phyloP scores from a whole-genome alignment of 2,888 invertebrate genomes.

The Cosmorhoe ocellata region DNA sequence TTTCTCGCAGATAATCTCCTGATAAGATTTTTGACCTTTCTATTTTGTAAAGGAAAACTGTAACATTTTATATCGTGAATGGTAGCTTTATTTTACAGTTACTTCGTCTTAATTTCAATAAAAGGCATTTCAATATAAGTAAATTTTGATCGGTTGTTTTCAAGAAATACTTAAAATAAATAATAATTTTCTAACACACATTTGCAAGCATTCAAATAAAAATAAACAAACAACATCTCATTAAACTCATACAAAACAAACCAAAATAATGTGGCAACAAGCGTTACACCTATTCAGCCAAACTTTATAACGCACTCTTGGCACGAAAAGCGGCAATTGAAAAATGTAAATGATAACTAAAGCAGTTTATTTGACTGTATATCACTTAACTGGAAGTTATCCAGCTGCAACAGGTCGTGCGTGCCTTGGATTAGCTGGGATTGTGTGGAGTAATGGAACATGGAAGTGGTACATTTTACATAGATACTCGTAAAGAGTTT shows the following conservation, averaged over 20 bases:
- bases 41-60: no score
- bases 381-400: slow-evolving; percentile 37
- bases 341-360: slow-evolving; percentile 80
- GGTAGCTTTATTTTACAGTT: no score
- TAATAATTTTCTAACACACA: no score
- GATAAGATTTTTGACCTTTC: no score
- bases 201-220: slow-evolving; percentile 12
- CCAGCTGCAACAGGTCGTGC: slow-evolving; percentile 37
- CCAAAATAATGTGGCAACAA: slow-evolving; percentile 16
- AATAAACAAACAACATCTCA: slow-evolving; percentile 24
- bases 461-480: slow-evolving; percentile 17
- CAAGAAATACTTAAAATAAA: no score
- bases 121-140: no score
- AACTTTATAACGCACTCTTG: slow-evolving; percentile 52
- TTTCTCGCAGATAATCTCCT: no score
- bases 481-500: neutral
- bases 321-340: slow-evolving; percentile 70
- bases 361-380: slow-evolving; percentile 71
- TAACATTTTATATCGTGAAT: no score
- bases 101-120: no score
- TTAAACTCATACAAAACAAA: slow-evolving; percentile 30
- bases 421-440: slow-evolving; percentile 27
- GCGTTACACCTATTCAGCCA: slow-evolving; percentile 20
- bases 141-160: no score
- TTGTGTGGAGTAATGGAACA: slow-evolving; percentile 12